phyloP scores from a whole-genome alignment of 64 coral and sea anemone species.

The Montipora cactus region DNA sequence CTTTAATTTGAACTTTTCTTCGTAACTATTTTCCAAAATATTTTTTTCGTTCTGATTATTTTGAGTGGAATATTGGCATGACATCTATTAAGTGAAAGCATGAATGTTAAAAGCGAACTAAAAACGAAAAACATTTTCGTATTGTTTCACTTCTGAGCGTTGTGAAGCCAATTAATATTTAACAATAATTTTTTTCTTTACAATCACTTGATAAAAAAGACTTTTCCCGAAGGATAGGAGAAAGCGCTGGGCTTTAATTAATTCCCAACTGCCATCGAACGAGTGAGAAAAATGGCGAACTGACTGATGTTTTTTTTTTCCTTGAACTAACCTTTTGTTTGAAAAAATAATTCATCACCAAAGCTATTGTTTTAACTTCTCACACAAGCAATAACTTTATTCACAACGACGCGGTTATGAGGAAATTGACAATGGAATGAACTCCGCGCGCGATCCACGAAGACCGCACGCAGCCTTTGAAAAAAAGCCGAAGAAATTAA shows the following conservation, averaged over 20 bases:
- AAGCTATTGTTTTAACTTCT: conserved; percentile 27
- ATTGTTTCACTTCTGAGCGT: conserved; percentile 13
- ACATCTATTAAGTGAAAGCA: neutral
- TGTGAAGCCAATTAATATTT: conserved; percentile 58
- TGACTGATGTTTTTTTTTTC: neutral
- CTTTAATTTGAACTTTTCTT: neutral
- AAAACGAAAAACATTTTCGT: neutral
- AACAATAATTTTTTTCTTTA: neutral
- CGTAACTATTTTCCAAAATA: neutral
- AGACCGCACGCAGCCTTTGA: neutral
- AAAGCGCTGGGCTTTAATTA: neutral
- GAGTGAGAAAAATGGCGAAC: neutral
- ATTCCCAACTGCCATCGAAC: neutral
- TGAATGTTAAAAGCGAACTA: neutral
- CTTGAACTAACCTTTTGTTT: neutral
- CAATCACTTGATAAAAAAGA: neutral
- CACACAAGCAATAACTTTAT: conserved; percentile 39
- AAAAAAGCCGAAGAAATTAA: neutral
- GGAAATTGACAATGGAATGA: neutral
- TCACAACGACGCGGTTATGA: neutral
- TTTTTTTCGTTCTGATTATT: neutral
- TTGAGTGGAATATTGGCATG: neutral
- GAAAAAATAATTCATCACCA: conserved; percentile 20
- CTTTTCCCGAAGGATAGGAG: neutral
- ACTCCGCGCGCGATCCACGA: conserved; percentile 9